Evolutionary conservation across 1,140 invertebrate species (phyloP).

Genomic region (Globodera rostochiensis): DNA sequence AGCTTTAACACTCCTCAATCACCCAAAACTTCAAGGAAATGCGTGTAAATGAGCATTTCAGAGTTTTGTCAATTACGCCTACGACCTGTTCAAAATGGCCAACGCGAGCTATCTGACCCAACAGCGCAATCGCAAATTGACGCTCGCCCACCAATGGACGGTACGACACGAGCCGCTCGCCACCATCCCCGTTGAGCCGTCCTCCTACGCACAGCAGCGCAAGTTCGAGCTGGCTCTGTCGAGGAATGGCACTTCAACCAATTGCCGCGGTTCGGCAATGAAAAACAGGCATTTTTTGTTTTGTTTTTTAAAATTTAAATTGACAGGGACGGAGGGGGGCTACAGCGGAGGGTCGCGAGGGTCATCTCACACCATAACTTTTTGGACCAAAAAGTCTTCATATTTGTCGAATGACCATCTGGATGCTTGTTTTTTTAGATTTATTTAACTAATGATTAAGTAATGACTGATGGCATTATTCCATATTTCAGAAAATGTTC

Average conservation of each 20-base stretch:
- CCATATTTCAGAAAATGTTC: too few relatives aligned
- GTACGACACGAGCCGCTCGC: slow-evolving; percentile 1
- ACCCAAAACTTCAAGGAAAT: too few relatives aligned
- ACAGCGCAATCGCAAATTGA: slow-evolving; percentile 18
- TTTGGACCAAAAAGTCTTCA: too few relatives aligned
- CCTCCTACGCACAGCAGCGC: slow-evolving; percentile 3
- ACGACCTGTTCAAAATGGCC: slow-evolving; percentile 37
- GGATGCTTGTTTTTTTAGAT: too few relatives aligned
- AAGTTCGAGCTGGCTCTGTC: slow-evolving; percentile 20
- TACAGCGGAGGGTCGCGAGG: too few relatives aligned
- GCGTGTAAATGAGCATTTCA: slow-evolving; percentile 6
- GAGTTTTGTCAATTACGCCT: slow-evolving; percentile 31
- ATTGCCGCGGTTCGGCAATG: slow-evolving; percentile 3
- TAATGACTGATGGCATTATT: too few relatives aligned
- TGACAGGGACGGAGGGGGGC: too few relatives aligned
- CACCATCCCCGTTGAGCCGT: background rate
- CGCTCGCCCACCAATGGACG: slow-evolving; percentile 11
- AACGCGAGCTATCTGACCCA: slow-evolving; percentile 19
- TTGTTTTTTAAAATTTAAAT: too few relatives aligned
- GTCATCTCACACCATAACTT: too few relatives aligned
- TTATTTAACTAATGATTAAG: too few relatives aligned
- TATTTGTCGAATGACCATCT: too few relatives aligned
- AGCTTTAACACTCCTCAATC: too few relatives aligned
- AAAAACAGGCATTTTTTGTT: slow-evolving; percentile 3
- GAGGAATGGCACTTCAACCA: slow-evolving; percentile 38